Percentiles rank a stretch among this genome's conserved stretches.
Evolutionary conservation across 2,113 vertebrate genomes (phyloP).

Genomic region (Thamnophis sirtalis): DNA sequence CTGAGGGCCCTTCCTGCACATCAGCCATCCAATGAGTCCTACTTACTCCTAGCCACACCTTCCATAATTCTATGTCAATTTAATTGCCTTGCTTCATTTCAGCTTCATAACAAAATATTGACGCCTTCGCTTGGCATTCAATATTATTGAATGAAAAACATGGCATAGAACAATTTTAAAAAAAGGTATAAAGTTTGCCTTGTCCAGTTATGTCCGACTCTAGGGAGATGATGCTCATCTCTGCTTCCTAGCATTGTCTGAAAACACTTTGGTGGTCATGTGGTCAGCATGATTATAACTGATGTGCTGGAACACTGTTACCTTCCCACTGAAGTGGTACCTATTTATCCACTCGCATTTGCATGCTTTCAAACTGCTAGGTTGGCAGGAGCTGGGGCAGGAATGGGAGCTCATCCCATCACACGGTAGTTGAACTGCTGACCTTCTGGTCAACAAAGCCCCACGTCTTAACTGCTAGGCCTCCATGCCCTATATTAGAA

Average conservation of each 20-base stretch:
- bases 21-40: neutral
- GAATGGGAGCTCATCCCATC: neutral
- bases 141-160: neutral
- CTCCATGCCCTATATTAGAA: neutral
- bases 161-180: neutral
- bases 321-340: neutral
- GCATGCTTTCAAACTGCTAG: too few relatives aligned
- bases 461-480: neutral
- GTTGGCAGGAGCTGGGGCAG: neutral
- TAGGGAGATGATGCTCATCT: neutral
- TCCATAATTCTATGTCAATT: constrained; percentile 15
- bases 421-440: neutral
- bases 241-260: neutral
- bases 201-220: neutral
- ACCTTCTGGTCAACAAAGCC: neutral
- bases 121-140: rapidly evolving
- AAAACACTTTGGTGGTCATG: neutral
- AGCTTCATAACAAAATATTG: rapidly evolving
- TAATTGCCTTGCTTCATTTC: constrained; percentile 25
- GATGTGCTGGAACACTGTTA: neutral
- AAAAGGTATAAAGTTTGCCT: neutral
- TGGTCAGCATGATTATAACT: neutral
- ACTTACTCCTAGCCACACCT: neutral
- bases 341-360: neutral
- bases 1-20: neutral